A percentile compares a stretch with the other conserved stretches of the same genome.
phyloP scores from a whole-genome alignment of 2,113 vertebrate species.

The Penelope pileata region DNA sequence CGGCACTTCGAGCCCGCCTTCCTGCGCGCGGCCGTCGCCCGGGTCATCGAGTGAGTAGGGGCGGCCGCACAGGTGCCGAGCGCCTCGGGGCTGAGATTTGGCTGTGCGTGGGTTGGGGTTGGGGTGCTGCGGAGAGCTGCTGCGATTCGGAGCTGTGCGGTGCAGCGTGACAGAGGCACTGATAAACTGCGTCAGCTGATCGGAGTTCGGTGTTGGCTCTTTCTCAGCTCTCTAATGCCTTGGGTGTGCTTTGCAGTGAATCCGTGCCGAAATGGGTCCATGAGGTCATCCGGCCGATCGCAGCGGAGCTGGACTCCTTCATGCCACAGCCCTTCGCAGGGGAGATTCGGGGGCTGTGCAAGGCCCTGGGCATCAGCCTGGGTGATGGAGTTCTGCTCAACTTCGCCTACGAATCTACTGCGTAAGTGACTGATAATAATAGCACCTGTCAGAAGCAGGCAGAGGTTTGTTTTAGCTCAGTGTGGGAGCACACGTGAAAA shows the following conservation, averaged over 20 bases:
- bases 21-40: constrained; percentile 35
- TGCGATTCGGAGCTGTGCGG: too few relatives aligned
- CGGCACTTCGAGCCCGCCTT: constrained; percentile 58
- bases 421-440: constrained; percentile 77
- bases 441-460: accelerated
- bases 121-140: too few relatives aligned
- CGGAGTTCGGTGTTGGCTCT: accelerated
- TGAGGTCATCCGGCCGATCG: constrained; percentile 64
- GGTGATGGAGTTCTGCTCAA: constrained; percentile 86
- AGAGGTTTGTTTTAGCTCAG: accelerated
- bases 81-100: too few relatives aligned
- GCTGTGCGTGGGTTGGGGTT: too few relatives aligned
- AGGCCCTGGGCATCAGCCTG: constrained; percentile 68
- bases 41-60: constrained; percentile 63
- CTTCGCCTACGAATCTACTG: constrained; percentile 88
- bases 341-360: constrained; percentile 85
- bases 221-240: neutral
- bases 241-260: constrained; percentile 69
- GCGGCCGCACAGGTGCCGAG: too few relatives aligned
- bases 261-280: constrained; percentile 87
- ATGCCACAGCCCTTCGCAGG: constrained; percentile 82
- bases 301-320: constrained; percentile 69
- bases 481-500: accelerated
- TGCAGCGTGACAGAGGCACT: too few relatives aligned
- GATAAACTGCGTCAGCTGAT: too few relatives aligned